Base-by-base conservation (phyloP, 1,140 invertebrate species). In the Drosophila ambigua region DNA sequence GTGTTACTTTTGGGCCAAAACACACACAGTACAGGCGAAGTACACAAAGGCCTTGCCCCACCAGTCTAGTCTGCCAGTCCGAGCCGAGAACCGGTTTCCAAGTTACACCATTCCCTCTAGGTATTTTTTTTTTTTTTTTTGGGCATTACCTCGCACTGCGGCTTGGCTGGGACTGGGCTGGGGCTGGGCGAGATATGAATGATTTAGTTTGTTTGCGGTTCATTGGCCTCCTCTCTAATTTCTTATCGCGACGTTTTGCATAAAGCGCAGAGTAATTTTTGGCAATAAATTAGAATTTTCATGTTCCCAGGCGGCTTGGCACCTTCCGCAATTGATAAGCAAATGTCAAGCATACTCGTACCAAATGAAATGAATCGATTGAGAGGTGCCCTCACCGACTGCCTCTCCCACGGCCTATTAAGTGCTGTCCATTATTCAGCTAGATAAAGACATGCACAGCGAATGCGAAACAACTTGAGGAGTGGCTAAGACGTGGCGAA, bases 191-290 rank as follows among this genome's bases (percentile, higher is more conserved):
- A 60, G 73, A 82, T 77, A 85, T 82, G 82, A 85, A 78, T 85
- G 71, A 87, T 87, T 81, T 82, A 72, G 83, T 76, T 88, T 62
- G 24, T 51, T 68, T 87, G 66, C 83, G 63, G 83, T 85, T 85
- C 83, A 82, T 82, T 85, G 82, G 63, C 78, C 82, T 64, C 78
- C 82, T 64, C 54, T 72, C 78, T 65, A 87, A 87, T 78, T 51
- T 57, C 69, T 79, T 81, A 74, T 81, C 73, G 68, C 61, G 39
- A 24, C 73, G 57, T 80, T 85, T 85, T 85, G 68, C 81, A 80
- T 85, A 85, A 85, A 80, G 73, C 67, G 72, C 73, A 77, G 65
- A 79, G 61, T 84, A 77, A 85, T 85, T 85, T 59, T 31, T 46
- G 62, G 48, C 46, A 53, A 82, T 85, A 72, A 85, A 87, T 87